phyloP scores from a whole-genome alignment of 2,797 vertebrate genomes.

The Apogon hyalosoma region DNA sequence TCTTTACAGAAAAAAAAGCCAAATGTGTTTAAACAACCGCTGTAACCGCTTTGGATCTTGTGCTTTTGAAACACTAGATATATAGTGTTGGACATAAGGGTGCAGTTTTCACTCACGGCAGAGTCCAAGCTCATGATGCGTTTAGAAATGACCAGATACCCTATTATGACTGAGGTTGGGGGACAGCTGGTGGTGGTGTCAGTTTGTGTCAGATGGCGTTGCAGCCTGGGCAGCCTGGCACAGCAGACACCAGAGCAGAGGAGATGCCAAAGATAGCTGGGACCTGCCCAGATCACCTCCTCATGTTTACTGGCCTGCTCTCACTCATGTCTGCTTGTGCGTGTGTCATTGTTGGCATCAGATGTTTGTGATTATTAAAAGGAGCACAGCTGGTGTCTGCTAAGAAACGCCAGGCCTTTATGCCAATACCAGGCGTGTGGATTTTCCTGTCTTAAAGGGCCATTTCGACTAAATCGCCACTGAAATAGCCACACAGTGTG shows the following conservation, averaged over 20 bases:
- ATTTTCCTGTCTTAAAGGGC: neutral
- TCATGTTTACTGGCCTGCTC: conserved; percentile 52
- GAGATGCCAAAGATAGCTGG: conserved; percentile 73
- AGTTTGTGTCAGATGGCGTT: conserved; percentile 60
- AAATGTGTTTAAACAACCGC: neutral
- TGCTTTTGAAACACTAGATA: conserved; percentile 1
- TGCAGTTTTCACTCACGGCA: conserved; percentile 25
- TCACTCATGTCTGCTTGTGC: neutral
- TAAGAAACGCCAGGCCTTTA: conserved; percentile 46
- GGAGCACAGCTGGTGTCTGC: conserved; percentile 61
- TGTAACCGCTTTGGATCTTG: neutral
- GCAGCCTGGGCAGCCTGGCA: conserved; percentile 61
- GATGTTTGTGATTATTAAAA: conserved; percentile 59
- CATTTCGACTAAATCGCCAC: neutral
- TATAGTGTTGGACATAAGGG: conserved; percentile 4
- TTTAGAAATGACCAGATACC: conserved; percentile 39
- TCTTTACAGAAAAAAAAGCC: neutral
- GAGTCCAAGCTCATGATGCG: conserved; percentile 30
- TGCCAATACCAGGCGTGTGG: conserved; percentile 16
- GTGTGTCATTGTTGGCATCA: conserved; percentile 46
- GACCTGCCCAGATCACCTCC: conserved; percentile 64
- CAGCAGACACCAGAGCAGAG: conserved; percentile 42
- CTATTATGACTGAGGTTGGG: conserved; percentile 48
- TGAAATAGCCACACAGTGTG: too few species aligned
- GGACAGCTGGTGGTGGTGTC: conserved; percentile 70